These are phyloP conservation scores for Hermatobates lingyangjiaoensis DNA, from an alignment of 1,140 invertebrate genomes.

Conservation along the genomic window DNA sequence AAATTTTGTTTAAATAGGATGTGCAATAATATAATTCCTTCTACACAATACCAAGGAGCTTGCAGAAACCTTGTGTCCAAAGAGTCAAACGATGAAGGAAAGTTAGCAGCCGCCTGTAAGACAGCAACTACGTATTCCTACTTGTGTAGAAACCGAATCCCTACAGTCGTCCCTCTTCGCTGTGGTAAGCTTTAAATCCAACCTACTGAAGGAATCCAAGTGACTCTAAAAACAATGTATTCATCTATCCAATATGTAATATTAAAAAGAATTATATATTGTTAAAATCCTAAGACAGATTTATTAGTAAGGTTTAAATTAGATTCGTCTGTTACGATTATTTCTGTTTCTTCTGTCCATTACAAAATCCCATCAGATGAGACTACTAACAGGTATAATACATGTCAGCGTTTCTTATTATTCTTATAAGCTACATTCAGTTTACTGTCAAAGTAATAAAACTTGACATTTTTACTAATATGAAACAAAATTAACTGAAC, in stretches of 20 bases:
- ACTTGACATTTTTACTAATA: too few species aligned
- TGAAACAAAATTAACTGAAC: too few species aligned
- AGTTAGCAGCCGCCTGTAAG: neutral
- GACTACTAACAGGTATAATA: too few species aligned
- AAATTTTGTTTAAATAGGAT: neutral
- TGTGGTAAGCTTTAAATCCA: neutral
- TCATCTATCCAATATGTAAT: too few species aligned
- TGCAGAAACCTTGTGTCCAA: neutral
- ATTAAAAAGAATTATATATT: neutral
- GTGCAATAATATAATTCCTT: neutral
- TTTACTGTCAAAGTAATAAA: too few species aligned
- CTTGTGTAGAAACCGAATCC: neutral
- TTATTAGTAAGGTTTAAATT: neutral
- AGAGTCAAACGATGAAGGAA: neutral
- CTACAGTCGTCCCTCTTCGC: neutral
- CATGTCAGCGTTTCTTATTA: too few species aligned
- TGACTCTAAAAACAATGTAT: too few species aligned
- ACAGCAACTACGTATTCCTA: neutral
- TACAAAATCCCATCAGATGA: neutral
- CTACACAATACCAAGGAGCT: neutral
- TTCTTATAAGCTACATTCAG: too few species aligned
- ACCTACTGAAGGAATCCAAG: neutral
- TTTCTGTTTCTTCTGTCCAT: neutral
- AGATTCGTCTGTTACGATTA: neutral
- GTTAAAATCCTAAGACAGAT: neutral